A percentile compares a stretch with the other conserved stretches of the same genome.
These are phyloP conservation scores for Heliocidaris tuberculata DNA, from an alignment of 35 echinoderm and acorn worm species.

Conservation along the genomic window DNA sequence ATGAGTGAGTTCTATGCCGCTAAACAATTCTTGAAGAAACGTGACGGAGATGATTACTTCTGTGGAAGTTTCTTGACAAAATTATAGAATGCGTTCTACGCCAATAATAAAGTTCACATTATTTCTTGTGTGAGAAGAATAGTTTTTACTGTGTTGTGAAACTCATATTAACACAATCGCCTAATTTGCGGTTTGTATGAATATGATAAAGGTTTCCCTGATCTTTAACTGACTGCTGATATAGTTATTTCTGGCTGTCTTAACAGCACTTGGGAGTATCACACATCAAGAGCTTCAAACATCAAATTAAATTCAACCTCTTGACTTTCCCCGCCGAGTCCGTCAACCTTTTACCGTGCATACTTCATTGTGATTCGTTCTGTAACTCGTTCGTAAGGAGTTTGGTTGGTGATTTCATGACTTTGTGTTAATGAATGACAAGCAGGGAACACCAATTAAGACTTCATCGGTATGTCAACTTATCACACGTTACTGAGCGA, in stretches of 20 bases:
- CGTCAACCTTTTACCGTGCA: background rate
- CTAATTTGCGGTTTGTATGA: background rate
- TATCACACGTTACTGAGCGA: background rate
- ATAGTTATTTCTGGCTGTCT: background rate
- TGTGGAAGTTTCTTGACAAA: background rate
- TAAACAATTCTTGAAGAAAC: no score
- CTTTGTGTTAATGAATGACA: background rate
- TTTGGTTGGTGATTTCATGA: background rate
- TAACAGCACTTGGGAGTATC: background rate
- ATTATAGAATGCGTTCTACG: background rate
- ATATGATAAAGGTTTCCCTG: background rate
- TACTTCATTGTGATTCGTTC: background rate
- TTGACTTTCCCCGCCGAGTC: background rate
- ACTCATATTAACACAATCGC: background rate
- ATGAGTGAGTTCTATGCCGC: no score
- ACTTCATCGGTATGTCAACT: background rate
- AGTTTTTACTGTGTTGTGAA: no score
- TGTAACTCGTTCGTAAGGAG: background rate
- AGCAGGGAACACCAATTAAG: background rate
- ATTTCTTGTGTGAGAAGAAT: no score
- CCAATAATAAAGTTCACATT: background rate
- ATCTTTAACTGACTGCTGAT: background rate
- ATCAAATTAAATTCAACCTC: background rate
- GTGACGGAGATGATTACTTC: background rate
- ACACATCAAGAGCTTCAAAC: background rate